Conservation (phyloP, 2,888 invertebrate genomes). For the Callyntrura sp. region DNA sequence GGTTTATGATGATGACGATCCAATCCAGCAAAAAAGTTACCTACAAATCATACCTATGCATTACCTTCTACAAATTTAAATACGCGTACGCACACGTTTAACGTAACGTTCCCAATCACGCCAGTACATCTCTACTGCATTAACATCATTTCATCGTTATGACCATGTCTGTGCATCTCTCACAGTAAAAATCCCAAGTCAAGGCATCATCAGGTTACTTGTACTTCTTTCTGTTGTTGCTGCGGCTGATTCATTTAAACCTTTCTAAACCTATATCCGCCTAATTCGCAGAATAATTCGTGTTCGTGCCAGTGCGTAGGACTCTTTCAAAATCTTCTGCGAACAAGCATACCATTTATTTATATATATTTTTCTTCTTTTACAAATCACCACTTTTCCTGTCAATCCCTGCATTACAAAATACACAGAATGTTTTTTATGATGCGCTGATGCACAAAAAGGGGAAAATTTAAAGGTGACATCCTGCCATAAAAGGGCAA, state of each 20-base stretch:
- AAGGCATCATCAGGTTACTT: slow-evolving; percentile 52
- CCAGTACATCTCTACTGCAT: not conserved
- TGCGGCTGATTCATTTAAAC: no score
- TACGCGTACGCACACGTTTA: not conserved
- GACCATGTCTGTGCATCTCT: not conserved
- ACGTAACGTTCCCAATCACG: no score
- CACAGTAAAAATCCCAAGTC: not conserved
- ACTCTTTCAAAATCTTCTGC: not conserved
- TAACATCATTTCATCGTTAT: not conserved
- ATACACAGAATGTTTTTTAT: no score
- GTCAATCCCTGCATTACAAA: no score
- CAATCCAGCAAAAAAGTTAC: slow-evolving; percentile 7
- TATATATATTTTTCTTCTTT: not conserved
- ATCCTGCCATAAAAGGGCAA: slow-evolving; percentile 42
- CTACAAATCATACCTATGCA: not conserved
- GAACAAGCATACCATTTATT: not conserved
- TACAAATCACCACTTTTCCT: not conserved
- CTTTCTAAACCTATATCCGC: no score
- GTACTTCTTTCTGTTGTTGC: not conserved
- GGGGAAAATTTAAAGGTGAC: slow-evolving; percentile 25
- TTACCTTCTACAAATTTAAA: not conserved
- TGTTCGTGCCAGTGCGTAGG: not conserved
- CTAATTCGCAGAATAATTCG: no score
- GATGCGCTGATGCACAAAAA: no score
- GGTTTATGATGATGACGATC: slow-evolving; percentile 21